Conservation (phyloP, 2,888 invertebrate genomes). For the Calephelis perditalis region DNA sequence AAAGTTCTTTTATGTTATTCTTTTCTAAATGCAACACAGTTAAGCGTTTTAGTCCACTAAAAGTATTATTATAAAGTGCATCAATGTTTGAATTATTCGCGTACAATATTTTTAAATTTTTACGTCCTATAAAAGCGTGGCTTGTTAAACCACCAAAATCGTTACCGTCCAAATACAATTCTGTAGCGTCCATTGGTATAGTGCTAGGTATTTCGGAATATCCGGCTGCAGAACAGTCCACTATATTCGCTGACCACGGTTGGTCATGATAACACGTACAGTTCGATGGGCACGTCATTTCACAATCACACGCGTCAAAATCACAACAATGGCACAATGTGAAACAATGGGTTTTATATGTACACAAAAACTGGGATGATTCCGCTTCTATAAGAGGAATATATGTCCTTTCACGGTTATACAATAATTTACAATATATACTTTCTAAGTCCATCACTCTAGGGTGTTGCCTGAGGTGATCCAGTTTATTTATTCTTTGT, state of each 20-base stretch:
- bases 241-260: constrained; percentile 94
- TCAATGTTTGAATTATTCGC: constrained; percentile 93
- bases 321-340: constrained; percentile 97
- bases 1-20: constrained; percentile 87
- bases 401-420: constrained; percentile 90
- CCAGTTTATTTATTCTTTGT: constrained; percentile 91
- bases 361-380: constrained; percentile 93
- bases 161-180: constrained; percentile 95
- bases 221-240: constrained; percentile 90
- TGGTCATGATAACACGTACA: constrained; percentile 97
- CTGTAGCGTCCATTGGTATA: constrained; percentile 97
- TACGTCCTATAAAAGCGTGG: constrained; percentile 94
- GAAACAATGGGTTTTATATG: constrained; percentile 95
- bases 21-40: constrained; percentile 91
- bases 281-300: constrained; percentile 96
- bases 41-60: constrained; percentile 90
- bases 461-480: constrained; percentile 91
- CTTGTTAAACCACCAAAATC: constrained; percentile 91
- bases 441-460: constrained; percentile 93
- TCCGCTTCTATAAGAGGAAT: constrained; percentile 92
- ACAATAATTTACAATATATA: constrained; percentile 91
- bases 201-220: constrained; percentile 90
- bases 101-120: constrained; percentile 91
- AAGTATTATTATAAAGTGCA: constrained; percentile 91
- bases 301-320: constrained; percentile 97